Evolutionary conservation across 1,140 invertebrate species (phyloP).

Genomic region (Drosophila repleta): DNA sequence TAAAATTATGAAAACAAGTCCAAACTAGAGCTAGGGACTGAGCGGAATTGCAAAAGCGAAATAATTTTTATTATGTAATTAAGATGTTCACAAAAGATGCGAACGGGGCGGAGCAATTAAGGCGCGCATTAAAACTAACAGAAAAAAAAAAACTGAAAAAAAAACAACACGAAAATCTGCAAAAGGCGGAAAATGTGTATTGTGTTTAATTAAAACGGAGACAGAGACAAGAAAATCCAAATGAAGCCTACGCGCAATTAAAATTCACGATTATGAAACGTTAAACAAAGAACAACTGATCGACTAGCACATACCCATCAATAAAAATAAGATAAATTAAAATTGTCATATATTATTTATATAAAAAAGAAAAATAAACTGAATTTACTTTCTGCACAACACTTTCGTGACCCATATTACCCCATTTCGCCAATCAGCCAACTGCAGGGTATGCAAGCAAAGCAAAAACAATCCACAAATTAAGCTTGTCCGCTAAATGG

Average conservation of each 20-base stretch:
- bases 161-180: conserved; percentile 61
- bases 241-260: conserved; percentile 81
- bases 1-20: conserved; percentile 65
- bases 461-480: conserved; percentile 53
- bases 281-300: not conserved
- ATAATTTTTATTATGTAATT: conserved; percentile 81
- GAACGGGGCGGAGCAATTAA: conserved; percentile 53
- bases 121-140: conserved; percentile 52
- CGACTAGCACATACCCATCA: not conserved
- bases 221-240: conserved; percentile 50
- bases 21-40: conserved; percentile 16
- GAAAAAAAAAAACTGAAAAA: conserved; percentile 22
- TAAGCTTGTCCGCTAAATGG: conserved; percentile 51
- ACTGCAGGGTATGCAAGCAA: conserved; percentile 26
- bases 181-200: conserved; percentile 78
- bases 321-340: not conserved
- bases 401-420: not conserved
- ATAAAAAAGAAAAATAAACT: not conserved
- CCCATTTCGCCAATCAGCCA: not conserved
- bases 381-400: not conserved
- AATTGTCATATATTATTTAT: no score
- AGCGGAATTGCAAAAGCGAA: conserved; percentile 63
- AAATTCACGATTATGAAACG: conserved; percentile 65
- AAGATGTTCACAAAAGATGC: conserved; percentile 76
- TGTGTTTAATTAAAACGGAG: conserved; percentile 73